phyloP scores from a whole-genome alignment of 2,797 vertebrate genomes.

The Brachymystax lenok region DNA sequence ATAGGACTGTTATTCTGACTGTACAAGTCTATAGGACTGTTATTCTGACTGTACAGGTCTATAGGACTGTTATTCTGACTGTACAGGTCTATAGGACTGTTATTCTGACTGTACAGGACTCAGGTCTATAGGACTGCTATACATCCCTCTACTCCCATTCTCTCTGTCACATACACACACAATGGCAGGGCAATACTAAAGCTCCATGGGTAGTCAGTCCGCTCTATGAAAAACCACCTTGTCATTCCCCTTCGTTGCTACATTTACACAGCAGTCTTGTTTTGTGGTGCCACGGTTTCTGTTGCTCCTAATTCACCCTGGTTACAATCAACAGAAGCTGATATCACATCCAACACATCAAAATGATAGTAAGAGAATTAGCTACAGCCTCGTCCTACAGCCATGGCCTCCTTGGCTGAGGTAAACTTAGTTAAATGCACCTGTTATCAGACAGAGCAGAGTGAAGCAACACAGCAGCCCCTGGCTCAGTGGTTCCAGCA shows the following conservation, averaged over 20 bases:
- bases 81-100: too few relatives aligned
- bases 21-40: too few relatives aligned
- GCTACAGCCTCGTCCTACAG: neutral
- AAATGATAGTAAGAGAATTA: neutral
- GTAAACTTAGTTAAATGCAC: neutral
- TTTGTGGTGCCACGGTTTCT: neutral
- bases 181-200: neutral
- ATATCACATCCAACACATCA: too few relatives aligned
- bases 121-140: neutral
- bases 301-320: constrained; percentile 5
- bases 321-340: constrained; percentile 20
- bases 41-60: too few relatives aligned
- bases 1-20: too few relatives aligned
- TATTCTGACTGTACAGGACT: neutral
- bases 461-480: neutral
- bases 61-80: too few relatives aligned
- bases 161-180: neutral
- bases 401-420: neutral
- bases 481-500: neutral
- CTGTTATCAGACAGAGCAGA: neutral
- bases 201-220: neutral
- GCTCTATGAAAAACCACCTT: neutral
- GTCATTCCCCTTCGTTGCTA: neutral
- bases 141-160: neutral
- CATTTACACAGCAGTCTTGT: neutral